Percentiles rank a stretch among this genome's conserved stretches.
Conservation (phyloP, 2,888 invertebrate genomes). For the Cheilosia impressa region DNA sequence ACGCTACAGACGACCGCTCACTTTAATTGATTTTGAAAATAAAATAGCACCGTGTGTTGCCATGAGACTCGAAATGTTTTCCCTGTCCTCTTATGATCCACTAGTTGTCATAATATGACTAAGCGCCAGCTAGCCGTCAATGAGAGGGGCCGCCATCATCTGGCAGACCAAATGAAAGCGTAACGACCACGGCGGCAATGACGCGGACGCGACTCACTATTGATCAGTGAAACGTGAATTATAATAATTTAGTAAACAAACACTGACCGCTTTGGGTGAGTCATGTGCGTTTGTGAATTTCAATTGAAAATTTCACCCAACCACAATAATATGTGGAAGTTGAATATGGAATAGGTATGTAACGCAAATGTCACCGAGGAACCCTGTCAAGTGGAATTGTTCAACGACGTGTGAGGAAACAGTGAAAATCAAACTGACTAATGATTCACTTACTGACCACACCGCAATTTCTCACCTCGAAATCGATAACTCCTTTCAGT, state of each 20-base stretch:
- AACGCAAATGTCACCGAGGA: conserved; percentile 14
- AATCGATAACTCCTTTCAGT: conserved; percentile 19
- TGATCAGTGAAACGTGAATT: conserved; percentile 62
- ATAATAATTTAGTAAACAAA: conserved; percentile 69
- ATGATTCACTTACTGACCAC: conserved; percentile 15
- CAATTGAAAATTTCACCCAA: conserved; percentile 37
- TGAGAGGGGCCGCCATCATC: conserved; percentile 16
- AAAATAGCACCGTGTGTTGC: conserved; percentile 21
- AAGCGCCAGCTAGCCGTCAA: conserved; percentile 53
- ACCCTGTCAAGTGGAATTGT: conserved; percentile 11
- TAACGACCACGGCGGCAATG: conserved; percentile 10
- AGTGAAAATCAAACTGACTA: conserved; percentile 1
- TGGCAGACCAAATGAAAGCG: conserved; percentile 27
- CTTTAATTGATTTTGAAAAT: conserved; percentile 35
- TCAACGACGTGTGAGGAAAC: conserved; percentile 9
- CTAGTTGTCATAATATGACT: conserved; percentile 54
- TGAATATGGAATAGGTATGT: conserved; percentile 29
- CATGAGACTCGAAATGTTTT: conserved; percentile 38
- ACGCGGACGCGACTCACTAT: conserved; percentile 8
- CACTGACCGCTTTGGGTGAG: conserved; percentile 42
- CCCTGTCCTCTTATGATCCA: conserved; percentile 21
- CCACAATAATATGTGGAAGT: conserved; percentile 10
- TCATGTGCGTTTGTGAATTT: conserved; percentile 56
- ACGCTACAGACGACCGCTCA: conserved; percentile 40
- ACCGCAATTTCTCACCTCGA: conserved; percentile 10